Evolutionary conservation across 1,140 invertebrate genomes (phyloP).

Genomic region (Hestina assimilis): DNA sequence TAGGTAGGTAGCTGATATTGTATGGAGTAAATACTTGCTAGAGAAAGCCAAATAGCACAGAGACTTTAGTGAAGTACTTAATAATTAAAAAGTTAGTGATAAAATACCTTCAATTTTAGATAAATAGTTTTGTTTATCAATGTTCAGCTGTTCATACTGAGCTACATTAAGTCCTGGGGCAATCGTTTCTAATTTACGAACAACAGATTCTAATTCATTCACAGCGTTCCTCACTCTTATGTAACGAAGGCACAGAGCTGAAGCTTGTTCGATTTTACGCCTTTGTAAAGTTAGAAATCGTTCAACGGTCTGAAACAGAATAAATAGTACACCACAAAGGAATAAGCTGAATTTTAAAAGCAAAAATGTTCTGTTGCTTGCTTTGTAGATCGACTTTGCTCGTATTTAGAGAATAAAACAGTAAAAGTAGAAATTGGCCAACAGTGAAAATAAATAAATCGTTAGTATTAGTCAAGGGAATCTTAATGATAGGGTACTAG

Average conservation of each 20-base stretch:
- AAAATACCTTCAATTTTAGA: slow-evolving; percentile 69
- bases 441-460: too few species aligned
- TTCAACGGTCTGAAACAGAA: slow-evolving; percentile 52
- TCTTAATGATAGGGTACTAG: too few species aligned
- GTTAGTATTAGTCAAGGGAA: neutral
- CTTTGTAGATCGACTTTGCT: too few species aligned
- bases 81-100: neutral
- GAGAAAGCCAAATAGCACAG: too few species aligned
- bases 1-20: too few species aligned
- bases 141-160: slow-evolving; percentile 64
- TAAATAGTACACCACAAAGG: neutral
- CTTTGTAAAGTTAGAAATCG: slow-evolving; percentile 54
- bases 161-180: slow-evolving; percentile 66
- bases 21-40: too few species aligned
- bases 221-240: slow-evolving; percentile 64
- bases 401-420: too few species aligned
- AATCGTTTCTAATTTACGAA: slow-evolving; percentile 60
- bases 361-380: neutral
- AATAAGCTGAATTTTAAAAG: too few species aligned
- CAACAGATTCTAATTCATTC: slow-evolving; percentile 48
- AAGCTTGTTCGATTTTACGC: slow-evolving; percentile 53
- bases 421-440: too few species aligned
- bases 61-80: neutral
- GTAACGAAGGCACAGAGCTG: slow-evolving; percentile 56
- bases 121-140: slow-evolving; percentile 63